Evolutionary conservation across 2,888 invertebrate genomes (phyloP).

Genomic region (Spatulosminthurus flaviceps): DNA sequence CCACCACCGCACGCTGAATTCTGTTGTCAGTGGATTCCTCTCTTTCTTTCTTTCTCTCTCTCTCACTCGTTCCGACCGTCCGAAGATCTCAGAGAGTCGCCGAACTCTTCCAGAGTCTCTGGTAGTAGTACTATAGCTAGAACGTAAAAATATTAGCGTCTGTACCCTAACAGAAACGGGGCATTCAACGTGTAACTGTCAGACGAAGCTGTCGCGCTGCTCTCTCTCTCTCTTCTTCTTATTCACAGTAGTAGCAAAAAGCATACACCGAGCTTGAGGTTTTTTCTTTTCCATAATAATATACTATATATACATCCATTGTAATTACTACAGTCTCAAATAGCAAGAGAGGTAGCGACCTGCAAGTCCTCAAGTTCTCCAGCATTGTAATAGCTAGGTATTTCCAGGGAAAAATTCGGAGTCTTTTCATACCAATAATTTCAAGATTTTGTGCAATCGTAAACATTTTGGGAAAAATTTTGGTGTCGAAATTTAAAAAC

Average conservation of each 20-base stretch:
- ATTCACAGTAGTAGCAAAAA: no score
- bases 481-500: background rate
- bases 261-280: no score
- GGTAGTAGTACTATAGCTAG: background rate
- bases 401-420: no score
- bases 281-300: background rate
- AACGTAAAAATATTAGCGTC: slow-evolving; percentile 19
- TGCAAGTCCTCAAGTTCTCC: no score
- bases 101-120: background rate
- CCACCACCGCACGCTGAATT: slow-evolving; percentile 28
- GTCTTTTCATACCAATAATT: no score
- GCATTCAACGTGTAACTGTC: slow-evolving; percentile 41
- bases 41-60: no score
- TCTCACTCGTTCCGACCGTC: no score
- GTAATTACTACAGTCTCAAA: background rate
- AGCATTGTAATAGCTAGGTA: background rate
- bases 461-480: no score
- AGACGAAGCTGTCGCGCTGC: slow-evolving; percentile 24
- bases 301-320: no score
- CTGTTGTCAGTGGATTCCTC: slow-evolving; percentile 33
- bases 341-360: no score
- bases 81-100: background rate
- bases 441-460: no score
- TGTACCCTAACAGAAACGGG: slow-evolving; percentile 7
- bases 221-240: background rate